These are phyloP conservation scores for Tinamus guttatus DNA, from an alignment of 2,113 vertebrate species.

Conservation along the genomic window DNA sequence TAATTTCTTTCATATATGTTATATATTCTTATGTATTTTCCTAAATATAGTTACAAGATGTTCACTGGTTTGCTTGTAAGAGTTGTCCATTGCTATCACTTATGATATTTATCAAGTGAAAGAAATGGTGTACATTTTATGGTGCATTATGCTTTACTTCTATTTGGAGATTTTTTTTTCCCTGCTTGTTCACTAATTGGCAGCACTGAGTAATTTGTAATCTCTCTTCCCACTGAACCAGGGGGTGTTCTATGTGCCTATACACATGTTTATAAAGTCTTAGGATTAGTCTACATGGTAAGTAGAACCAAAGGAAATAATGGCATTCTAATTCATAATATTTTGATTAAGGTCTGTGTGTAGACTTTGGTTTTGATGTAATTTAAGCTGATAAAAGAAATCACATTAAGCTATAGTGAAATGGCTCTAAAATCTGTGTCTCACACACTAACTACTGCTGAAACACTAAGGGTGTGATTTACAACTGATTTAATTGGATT, in stretches of 20 bases:
- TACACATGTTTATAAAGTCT: slow-evolving; percentile 44
- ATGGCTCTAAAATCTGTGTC: slow-evolving; percentile 37
- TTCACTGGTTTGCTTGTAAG: background rate
- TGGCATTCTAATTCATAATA: slow-evolving; percentile 54
- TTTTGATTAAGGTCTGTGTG: slow-evolving; percentile 58
- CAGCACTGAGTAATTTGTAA: slow-evolving; percentile 46
- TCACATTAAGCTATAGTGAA: slow-evolving; percentile 43
- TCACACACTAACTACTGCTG: slow-evolving; percentile 16
- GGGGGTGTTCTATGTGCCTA: background rate
- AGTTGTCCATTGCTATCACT: background rate
- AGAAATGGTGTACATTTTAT: background rate
- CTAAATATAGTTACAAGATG: background rate
- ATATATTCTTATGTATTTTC: background rate
- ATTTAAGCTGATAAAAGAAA: slow-evolving; percentile 55
- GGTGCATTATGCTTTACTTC: background rate
- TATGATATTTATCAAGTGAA: background rate
- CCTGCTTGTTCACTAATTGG: slow-evolving; percentile 52
- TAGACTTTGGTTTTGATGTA: slow-evolving; percentile 31
- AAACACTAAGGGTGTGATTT: slow-evolving; percentile 67
- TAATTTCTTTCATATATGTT: background rate
- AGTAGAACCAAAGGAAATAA: slow-evolving; percentile 44
- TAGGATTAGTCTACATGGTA: slow-evolving; percentile 28
- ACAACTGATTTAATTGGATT: slow-evolving; percentile 61
- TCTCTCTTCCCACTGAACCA: slow-evolving; percentile 40
- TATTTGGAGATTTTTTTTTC: background rate